Percentiles rank a stretch among this genome's conserved stretches.
Conservation (phyloP, 2,888 invertebrate species). For the Vannuccia rotundouncinata region DNA sequence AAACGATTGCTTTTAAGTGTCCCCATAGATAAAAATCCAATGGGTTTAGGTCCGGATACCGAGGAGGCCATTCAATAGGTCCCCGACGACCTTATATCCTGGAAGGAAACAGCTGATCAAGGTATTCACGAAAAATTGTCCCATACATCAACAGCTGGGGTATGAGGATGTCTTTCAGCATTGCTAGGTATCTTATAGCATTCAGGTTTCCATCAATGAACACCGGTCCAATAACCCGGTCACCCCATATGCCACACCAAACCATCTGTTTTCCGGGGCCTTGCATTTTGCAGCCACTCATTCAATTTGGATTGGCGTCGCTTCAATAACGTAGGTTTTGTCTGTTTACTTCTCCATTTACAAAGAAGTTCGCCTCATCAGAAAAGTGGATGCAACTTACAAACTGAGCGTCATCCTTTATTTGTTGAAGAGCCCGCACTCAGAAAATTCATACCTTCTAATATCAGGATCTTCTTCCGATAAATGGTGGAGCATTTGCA, state of each 20-base stretch:
- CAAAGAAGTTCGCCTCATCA: conserved; percentile 26
- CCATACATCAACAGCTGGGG: not conserved
- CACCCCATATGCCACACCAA: conserved; percentile 10
- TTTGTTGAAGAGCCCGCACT: not conserved
- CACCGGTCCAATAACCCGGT: not conserved
- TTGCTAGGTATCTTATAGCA: not conserved
- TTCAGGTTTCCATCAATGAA: conserved; percentile 18
- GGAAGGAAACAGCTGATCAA: conserved; percentile 24
- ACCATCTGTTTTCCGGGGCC: conserved; percentile 22
- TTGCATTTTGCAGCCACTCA: not conserved
- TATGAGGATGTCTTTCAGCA: not conserved
- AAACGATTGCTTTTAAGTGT: conserved; percentile 25
- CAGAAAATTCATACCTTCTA: not conserved
- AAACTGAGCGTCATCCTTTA: conserved; percentile 1
- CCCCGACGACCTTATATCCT: conserved; percentile 33
- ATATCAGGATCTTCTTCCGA: not conserved
- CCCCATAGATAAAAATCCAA: conserved; percentile 37
- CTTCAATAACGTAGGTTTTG: conserved; percentile 19
- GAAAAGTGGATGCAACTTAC: not conserved
- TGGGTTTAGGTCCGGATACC: conserved; percentile 34
- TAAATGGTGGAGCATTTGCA: conserved; percentile 18
- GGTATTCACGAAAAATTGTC: conserved; percentile 16
- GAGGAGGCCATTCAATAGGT: conserved; percentile 33
- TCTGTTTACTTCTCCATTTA: conserved; percentile 20
- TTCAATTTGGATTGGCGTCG: conserved; percentile 11